Evolutionary conservation across 1,140 invertebrate species (phyloP).

Genomic region (Zeugodacus cucurbitae): DNA sequence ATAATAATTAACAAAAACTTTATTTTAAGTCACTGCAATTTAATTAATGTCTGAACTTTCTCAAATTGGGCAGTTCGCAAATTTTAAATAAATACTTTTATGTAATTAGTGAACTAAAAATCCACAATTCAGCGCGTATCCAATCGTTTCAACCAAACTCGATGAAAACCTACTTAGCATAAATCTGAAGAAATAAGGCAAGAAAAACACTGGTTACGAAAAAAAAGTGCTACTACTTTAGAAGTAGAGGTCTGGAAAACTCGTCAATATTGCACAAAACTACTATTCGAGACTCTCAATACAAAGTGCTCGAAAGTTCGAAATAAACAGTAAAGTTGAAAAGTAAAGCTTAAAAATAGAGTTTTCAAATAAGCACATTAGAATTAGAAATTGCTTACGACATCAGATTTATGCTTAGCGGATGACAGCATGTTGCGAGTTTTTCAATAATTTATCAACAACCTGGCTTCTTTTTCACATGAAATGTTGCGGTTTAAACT

Average conservation of each 20-base stretch:
- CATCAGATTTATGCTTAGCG: not conserved
- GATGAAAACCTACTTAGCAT: not conserved
- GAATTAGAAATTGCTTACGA: not conserved
- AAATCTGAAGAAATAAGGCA: not conserved
- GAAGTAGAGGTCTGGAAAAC: not conserved
- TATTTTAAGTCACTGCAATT: no score
- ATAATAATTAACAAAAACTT: not conserved
- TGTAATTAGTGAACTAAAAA: not conserved
- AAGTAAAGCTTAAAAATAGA: constrained; percentile 7
- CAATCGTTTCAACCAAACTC: not conserved
- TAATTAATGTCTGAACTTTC: no score
- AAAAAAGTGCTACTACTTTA: not conserved
- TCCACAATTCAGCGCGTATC: not conserved
- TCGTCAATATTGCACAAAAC: constrained; percentile 22
- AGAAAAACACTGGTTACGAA: not conserved
- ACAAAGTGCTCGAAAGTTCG: not conserved
- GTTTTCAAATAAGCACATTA: not conserved
- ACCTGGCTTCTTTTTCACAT: not conserved
- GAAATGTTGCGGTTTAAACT: not conserved
- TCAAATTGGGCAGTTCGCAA: not conserved
- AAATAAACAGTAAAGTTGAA: not conserved
- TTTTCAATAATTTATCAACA: not conserved
- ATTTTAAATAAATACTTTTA: not conserved
- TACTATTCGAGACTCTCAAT: not conserved
- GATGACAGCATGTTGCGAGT: not conserved